These are phyloP conservation scores for Phaenicophaeus curvirostris DNA, from an alignment of 2,797 vertebrate species.

Conservation along the genomic window DNA sequence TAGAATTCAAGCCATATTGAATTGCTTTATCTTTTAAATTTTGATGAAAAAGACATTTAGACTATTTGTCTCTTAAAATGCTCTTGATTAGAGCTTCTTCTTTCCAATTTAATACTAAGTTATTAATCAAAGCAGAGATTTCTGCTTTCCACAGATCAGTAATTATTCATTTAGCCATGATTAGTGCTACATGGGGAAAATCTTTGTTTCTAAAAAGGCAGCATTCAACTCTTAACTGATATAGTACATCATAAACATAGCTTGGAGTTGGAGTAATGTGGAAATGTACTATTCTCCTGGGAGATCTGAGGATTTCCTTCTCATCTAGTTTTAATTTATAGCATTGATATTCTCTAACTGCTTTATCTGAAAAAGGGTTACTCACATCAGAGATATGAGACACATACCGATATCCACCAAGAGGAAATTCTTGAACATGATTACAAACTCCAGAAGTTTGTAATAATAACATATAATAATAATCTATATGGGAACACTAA, in stretches of 20 bases:
- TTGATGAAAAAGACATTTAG: not conserved
- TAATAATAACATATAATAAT: not conserved
- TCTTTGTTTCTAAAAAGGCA: not conserved
- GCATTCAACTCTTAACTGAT: not conserved
- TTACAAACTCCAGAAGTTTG: not conserved
- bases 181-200: not conserved
- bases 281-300: not conserved
- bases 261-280: not conserved
- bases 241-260: not conserved
- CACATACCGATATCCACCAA: not conserved
- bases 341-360: not conserved
- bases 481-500: not conserved
- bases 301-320: not conserved
- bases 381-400: not conserved
- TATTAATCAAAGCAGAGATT: constrained; percentile 10
- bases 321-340: constrained; percentile 9
- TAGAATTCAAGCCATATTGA: not conserved
- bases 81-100: not conserved
- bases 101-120: not conserved
- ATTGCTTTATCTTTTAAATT: not conserved
- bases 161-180: not conserved
- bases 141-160: not conserved
- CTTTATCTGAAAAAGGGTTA: constrained; percentile 1
- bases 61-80: not conserved
- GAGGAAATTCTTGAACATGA: not conserved